These are phyloP conservation scores for Orussus abietinus DNA, from an alignment of 1,140 invertebrate species.

Conservation along the genomic window DNA sequence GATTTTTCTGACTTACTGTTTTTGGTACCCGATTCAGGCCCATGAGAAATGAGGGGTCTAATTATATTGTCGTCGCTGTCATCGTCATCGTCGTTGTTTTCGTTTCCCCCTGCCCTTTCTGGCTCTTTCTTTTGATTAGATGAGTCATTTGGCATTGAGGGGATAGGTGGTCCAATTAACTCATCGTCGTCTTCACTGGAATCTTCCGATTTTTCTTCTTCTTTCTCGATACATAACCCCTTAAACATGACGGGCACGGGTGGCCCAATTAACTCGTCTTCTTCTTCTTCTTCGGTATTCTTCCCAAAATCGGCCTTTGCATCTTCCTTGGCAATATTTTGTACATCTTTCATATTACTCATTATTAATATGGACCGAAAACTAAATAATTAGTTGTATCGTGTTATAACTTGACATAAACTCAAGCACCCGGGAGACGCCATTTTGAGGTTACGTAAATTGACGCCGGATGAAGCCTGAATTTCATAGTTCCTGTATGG, in stretches of 20 bases:
- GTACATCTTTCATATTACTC: too few species aligned
- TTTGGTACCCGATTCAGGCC: slow-evolving; percentile 21
- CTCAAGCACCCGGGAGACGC: too few species aligned
- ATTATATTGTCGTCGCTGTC: slow-evolving; percentile 8
- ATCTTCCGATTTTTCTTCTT: slow-evolving; percentile 12
- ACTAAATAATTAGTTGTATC: too few species aligned
- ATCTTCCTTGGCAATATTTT: too few species aligned
- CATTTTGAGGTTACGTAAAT: too few species aligned
- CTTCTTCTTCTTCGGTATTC: too few species aligned
- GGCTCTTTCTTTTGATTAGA: slow-evolving; percentile 18
- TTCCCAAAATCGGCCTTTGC: too few species aligned
- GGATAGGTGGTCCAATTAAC: slow-evolving; percentile 60
- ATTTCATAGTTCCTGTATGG: too few species aligned
- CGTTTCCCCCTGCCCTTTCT: slow-evolving; percentile 9
- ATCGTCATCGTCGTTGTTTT: slow-evolving; percentile 15
- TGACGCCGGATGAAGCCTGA: too few species aligned
- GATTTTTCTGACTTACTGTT: slow-evolving; percentile 29
- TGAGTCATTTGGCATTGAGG: slow-evolving; percentile 28
- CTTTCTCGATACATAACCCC: slow-evolving; percentile 18
- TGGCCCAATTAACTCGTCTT: slow-evolving; percentile 61
- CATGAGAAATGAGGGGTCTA: slow-evolving; percentile 17
- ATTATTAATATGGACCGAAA: too few species aligned
- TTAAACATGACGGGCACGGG: slow-evolving; percentile 48
- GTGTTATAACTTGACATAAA: too few species aligned
- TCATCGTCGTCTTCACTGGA: slow-evolving; percentile 57